Evolutionary conservation across 2,113 vertebrate genomes (phyloP), one percentile per base, ranked within the genome.

Genomic region (Neoarius graeffei): DNA sequence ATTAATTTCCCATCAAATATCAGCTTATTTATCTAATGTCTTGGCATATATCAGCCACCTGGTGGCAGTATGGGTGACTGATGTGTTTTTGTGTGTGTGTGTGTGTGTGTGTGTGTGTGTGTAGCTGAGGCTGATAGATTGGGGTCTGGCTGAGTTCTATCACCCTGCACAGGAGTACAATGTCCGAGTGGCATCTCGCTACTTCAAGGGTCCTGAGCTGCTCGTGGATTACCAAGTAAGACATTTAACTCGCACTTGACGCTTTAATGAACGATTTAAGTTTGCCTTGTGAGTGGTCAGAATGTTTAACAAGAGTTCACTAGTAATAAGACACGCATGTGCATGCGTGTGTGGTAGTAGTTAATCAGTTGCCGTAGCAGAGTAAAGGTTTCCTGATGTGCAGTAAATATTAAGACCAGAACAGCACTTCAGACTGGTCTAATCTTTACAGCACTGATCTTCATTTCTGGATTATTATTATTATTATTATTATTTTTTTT

Each of bases 131-230:
- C 79, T 81, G 79, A 81, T 81, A 30, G 79, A 81, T 35, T 81
- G 79, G 79, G 79, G 79, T 59, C 79, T 81, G 79, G 79, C 79
- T 81, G 79, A 81, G 79, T 81, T 81, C 56, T 81, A 81, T 59
- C 98, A 99, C 88, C 98, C 98, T 59, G 97, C 97, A 93, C 98
- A 99, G 95, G 98, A 99, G 94, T 99, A 99, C 96, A 99, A 99
- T n/a, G 98, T 99, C 94, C 96, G 98, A 67, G 98, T 99, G 89
- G 98, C 98, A 56, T 99, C 98, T 0, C 96, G 98, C 91, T 99
- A 99, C 94, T 99, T 99, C 95, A 99, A 99, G 98, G 79, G 79
- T 81, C 79, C 79, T 20, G 79, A 81, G 79, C 79, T 81, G 27
- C 79, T 81, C 1, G 79, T 99, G 94, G 98, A 99, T 95, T 99